These are phyloP conservation scores for Pristiophorus japonicus DNA, from an alignment of 2,113 vertebrate genomes.

Conservation along the genomic window DNA sequence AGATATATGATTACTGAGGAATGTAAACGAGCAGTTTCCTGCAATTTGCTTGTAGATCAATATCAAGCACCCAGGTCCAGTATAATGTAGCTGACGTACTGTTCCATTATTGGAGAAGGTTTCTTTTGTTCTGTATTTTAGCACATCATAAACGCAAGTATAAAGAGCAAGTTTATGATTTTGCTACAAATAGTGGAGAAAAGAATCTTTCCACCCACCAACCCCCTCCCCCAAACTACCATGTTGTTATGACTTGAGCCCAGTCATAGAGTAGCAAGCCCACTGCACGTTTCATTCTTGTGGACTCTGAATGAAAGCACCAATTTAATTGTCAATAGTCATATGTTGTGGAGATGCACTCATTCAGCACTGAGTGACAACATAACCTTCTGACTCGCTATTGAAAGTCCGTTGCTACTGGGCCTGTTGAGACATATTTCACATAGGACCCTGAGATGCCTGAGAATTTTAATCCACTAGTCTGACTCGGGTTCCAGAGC, in stretches of 20 bases:
- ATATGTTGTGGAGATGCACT: not conserved
- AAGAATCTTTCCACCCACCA: not conserved
- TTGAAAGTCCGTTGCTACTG: too few species aligned
- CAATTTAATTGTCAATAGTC: not conserved
- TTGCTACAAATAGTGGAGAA: not conserved
- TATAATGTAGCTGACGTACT: not conserved
- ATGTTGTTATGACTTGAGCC: not conserved
- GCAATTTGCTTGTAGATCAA: not conserved
- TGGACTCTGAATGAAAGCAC: not conserved
- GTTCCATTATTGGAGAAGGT: not conserved
- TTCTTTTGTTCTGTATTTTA: not conserved
- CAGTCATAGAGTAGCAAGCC: not conserved
- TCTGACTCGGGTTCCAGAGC: not conserved
- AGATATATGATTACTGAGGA: not conserved
- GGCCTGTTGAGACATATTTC: not conserved
- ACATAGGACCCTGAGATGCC: not conserved
- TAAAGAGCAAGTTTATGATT: constrained; percentile 14
- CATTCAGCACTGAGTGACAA: not conserved
- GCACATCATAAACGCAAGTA: not conserved
- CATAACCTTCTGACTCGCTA: too few species aligned
- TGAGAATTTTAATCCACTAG: constrained; percentile 22
- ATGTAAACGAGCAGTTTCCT: not conserved
- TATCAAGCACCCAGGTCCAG: not conserved
- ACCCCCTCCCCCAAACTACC: not conserved
- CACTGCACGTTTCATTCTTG: not conserved